phyloP scores from a whole-genome alignment of 2,888 invertebrate species.

The Euspilapteryx auroguttella region DNA sequence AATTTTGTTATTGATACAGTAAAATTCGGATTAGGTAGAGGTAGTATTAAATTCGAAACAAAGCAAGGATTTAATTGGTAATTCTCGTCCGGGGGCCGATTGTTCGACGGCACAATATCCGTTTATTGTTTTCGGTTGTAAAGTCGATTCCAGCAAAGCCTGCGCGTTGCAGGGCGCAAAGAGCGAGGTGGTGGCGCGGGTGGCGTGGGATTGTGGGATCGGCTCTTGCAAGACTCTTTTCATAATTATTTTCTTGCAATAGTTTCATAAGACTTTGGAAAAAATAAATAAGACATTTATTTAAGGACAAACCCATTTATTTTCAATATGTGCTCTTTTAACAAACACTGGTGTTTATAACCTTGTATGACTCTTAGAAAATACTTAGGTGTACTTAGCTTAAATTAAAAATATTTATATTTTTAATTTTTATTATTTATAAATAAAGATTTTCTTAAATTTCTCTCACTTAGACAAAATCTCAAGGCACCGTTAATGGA shows the following conservation, averaged over 20 bases:
- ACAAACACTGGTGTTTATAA: too few relatives aligned
- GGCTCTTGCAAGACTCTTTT: slow-evolving; percentile 5
- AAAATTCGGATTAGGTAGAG: slow-evolving; percentile 54
- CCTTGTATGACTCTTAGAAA: too few relatives aligned
- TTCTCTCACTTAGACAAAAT: too few relatives aligned
- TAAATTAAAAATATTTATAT: too few relatives aligned
- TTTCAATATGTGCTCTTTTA: too few relatives aligned
- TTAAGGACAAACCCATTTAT: too few relatives aligned
- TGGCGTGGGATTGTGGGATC: slow-evolving; percentile 2
- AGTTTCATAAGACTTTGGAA: too few relatives aligned
- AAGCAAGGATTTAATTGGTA: slow-evolving; percentile 53
- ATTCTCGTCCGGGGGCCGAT: slow-evolving; percentile 24
- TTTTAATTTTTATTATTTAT: too few relatives aligned
- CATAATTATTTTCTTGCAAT: background rate
- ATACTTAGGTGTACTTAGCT: too few relatives aligned
- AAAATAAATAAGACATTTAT: too few relatives aligned
- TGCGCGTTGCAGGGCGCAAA: slow-evolving; percentile 10
- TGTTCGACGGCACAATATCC: slow-evolving; percentile 10
- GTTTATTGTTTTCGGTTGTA: slow-evolving; percentile 21
- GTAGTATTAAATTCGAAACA: slow-evolving; percentile 53
- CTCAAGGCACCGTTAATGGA: too few relatives aligned
- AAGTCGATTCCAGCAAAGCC: slow-evolving; percentile 10
- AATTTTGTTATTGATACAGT: slow-evolving; percentile 55
- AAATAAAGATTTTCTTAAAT: too few relatives aligned
- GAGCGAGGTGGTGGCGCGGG: background rate